Conservation (phyloP, 2,888 invertebrate species). For the Alsophila aescularia region DNA sequence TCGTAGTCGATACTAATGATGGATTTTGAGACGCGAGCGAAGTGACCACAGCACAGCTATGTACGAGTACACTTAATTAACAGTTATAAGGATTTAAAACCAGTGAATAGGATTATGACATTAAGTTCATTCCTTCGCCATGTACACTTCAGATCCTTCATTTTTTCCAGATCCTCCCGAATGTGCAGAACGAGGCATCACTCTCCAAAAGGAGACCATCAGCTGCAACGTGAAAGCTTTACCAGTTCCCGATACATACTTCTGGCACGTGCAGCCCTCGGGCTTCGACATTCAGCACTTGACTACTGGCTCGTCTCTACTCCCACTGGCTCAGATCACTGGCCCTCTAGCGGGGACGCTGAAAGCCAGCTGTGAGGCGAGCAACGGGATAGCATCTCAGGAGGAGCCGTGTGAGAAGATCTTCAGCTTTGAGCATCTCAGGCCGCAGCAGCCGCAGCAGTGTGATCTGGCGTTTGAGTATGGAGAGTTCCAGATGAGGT, state of each 20-base stretch:
- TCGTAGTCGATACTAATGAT: too few relatives aligned
- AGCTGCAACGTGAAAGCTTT: slow-evolving; percentile 68
- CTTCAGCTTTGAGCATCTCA: slow-evolving; percentile 67
- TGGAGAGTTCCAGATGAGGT: slow-evolving; percentile 76
- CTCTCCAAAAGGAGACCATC: slow-evolving; percentile 67
- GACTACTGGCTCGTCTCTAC: slow-evolving; percentile 68
- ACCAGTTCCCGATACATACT: slow-evolving; percentile 70
- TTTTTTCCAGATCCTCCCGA: slow-evolving; percentile 76
- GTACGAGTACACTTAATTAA: too few relatives aligned
- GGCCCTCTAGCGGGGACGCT: slow-evolving; percentile 65
- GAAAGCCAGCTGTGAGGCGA: slow-evolving; percentile 69
- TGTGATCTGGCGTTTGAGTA: slow-evolving; percentile 75
- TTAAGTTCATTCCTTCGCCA: too few relatives aligned
- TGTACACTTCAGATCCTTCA: too few relatives aligned
- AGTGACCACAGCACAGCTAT: too few relatives aligned
- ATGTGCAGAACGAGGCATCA: slow-evolving; percentile 66
- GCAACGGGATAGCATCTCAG: slow-evolving; percentile 72
- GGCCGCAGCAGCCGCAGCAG: slow-evolving; percentile 71
- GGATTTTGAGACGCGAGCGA: too few relatives aligned
- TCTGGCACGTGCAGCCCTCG: slow-evolving; percentile 72
- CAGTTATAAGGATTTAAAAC: too few relatives aligned
- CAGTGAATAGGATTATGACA: too few relatives aligned
- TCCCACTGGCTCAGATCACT: slow-evolving; percentile 70
- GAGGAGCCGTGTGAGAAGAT: slow-evolving; percentile 65
- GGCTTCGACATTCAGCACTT: slow-evolving; percentile 70